Base-by-base conservation (phyloP, 2,113 vertebrate genomes). In the Chamaetylas fuelleborni region DNA sequence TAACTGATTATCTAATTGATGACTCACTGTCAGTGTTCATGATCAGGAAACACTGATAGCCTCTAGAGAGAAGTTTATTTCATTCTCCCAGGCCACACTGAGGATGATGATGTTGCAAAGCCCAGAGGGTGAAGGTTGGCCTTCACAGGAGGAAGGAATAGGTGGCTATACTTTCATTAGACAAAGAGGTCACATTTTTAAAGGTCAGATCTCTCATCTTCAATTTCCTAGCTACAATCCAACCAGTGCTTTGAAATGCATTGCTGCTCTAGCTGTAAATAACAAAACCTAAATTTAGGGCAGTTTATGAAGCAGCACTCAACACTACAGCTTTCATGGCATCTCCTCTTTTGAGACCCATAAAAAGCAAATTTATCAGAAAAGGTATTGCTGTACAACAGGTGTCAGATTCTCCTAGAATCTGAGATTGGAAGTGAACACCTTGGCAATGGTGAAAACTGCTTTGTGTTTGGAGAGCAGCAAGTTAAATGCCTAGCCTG, bases 391-490 rank as follows among this genome's bases (percentile, higher is more conserved):
- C 51, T 86, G 86, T 92, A 50, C 24, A 81, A 53, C 53, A 40
- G 40, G 19, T 76, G 45, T 61, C 73, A 85, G 36, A 33, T 72
- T 87, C 62, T 61, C 70, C 28, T 47, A 26, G 81, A 78, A 57
- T 28, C n/a, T 28, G 61, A 72, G 77, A 42, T 6, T 51, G 34
- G 34, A 86, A 90, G 79, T 20, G 1, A 82, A n/a, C 20, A 33
- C 56, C 78, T 81, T 4, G 5, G 54, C 73, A 77, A 34, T 23
- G 24, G 70, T 38, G 42, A 69, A 76, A 85, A 72, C 31, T 15
- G 40, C 42, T 90, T 72, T 69, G 45, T 81, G 34, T 90, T 87
- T 81, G 79, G 62, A 87, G 62, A 95, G 36, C 54, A 61, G 74
- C 45, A 91, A 87, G 70, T 76, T 67, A 85, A 94, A 82, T 85